Percentiles rank a stretch among this genome's conserved stretches.
Conservation (phyloP, 1,140 invertebrate genomes). For the Rhyzopertha dominica region DNA sequence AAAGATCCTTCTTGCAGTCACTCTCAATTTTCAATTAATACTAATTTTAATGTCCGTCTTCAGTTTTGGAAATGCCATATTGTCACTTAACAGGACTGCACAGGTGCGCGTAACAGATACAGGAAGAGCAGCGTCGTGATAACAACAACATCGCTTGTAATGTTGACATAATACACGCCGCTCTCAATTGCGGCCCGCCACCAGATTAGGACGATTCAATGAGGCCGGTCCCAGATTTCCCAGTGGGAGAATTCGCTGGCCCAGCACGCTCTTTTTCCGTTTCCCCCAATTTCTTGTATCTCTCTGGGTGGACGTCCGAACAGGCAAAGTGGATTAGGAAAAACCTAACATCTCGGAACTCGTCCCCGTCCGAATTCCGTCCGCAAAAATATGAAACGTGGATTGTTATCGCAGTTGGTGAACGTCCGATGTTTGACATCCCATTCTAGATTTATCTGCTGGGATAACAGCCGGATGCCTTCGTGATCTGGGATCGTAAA, state of each 20-base stretch:
- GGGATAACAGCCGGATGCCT: conserved; percentile 24
- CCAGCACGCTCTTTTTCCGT: conserved; percentile 1
- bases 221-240: conserved; percentile 17
- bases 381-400: conserved; percentile 30
- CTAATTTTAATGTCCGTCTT: too few relatives aligned
- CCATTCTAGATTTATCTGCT: conserved; percentile 26
- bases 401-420: conserved; percentile 25
- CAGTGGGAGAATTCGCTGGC: conserved; percentile 14
- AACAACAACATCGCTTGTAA: too few relatives aligned
- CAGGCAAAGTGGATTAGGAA: conserved; percentile 2
- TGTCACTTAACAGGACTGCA: too few relatives aligned
- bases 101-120: too few relatives aligned
- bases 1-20: too few relatives aligned
- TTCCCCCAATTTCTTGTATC: conserved; percentile 7
- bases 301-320: not conserved
- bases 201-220: conserved; percentile 7
- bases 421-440: conserved; percentile 24
- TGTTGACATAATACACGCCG: conserved; percentile 2
- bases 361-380: too few relatives aligned
- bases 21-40: too few relatives aligned
- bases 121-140: too few relatives aligned
- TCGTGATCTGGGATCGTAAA: conserved; percentile 24
- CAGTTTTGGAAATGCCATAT: too few relatives aligned
- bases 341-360: too few relatives aligned
- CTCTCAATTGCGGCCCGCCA: not conserved